These are phyloP conservation scores for Cephus rjabovi DNA, from an alignment of 2,888 invertebrate species.

Conservation along the genomic window DNA sequence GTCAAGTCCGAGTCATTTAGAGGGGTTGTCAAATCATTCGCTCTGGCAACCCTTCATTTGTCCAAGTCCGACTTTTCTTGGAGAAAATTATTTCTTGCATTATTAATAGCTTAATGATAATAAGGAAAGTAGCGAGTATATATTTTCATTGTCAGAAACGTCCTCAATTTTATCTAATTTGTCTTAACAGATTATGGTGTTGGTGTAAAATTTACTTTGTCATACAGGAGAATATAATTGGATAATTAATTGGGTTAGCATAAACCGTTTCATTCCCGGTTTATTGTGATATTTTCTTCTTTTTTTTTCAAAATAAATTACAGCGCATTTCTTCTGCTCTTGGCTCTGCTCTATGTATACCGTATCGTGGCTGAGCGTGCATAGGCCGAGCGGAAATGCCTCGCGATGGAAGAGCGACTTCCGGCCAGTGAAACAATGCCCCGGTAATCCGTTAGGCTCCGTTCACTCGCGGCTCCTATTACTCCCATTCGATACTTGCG, in stretches of 20 bases:
- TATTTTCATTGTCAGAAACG: background rate
- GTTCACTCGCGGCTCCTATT: slow-evolving; percentile 26
- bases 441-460: slow-evolving; percentile 21
- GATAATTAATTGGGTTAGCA: background rate
- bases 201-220: background rate
- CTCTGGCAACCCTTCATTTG: background rate
- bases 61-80: background rate
- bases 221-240: background rate
- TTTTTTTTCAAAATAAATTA: background rate
- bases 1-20: background rate
- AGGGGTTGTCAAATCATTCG: background rate
- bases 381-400: slow-evolving; percentile 51
- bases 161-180: background rate
- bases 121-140: background rate
- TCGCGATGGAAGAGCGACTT: slow-evolving; percentile 60
- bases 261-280: background rate
- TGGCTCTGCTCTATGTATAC: background rate
- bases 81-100: background rate
- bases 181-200: background rate
- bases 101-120: background rate
- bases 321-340: background rate
- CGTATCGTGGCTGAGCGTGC: background rate
- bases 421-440: slow-evolving; percentile 60
- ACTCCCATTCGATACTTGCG: slow-evolving; percentile 22
- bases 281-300: background rate